Evolutionary conservation across 1,140 invertebrate species (phyloP), one percentile per base, ranked within the genome.

Genomic region (Drosophila ironensis): DNA sequence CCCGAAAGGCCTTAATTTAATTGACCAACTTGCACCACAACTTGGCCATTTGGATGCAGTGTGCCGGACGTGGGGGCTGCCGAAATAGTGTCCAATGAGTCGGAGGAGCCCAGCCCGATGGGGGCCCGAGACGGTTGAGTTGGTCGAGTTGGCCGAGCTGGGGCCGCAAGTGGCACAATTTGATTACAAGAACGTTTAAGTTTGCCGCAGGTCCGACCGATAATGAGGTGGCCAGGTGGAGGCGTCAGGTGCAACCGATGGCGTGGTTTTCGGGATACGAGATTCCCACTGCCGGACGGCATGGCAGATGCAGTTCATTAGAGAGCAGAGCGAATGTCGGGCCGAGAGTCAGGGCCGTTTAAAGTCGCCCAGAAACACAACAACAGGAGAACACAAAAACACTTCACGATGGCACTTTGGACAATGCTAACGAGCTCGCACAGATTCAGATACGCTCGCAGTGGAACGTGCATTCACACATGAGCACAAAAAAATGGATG

Each of bases 101-200:
- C 20, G 20, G 20, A 22, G 20, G 20, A 2, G 20, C n/a, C n/a
- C n/a, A n/a, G n/a, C n/a, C n/a, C n/a, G n/a, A n/a, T n/a, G n/a
- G n/a, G n/a, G n/a, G n/a, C n/a, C n/a, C n/a, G n/a, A n/a, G n/a
- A n/a, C n/a, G n/a, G n/a, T n/a, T n/a, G n/a, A n/a, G n/a, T n/a
- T n/a, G 51, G 56, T 33, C 37, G 25, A 60, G 56, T 42, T 56
- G 56, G 37, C 12, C 7, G 33, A 37, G 37, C 24, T 20, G 22
- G 41, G 30, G 38, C 67, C 67, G 33, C 77, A 81, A 81, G 76
- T 81, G 67, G 73, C 77, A 68, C 67, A 81, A 81, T 82, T 81
- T 81, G 76, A 81, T 81, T 76, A 76, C 77, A 63, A 50, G 67
- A 81, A 77, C 77, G 76, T 82, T 67, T 54, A 50, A 67, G 72